Base-by-base conservation (phyloP, 2,888 invertebrate species). In the Nowickia ferox region DNA sequence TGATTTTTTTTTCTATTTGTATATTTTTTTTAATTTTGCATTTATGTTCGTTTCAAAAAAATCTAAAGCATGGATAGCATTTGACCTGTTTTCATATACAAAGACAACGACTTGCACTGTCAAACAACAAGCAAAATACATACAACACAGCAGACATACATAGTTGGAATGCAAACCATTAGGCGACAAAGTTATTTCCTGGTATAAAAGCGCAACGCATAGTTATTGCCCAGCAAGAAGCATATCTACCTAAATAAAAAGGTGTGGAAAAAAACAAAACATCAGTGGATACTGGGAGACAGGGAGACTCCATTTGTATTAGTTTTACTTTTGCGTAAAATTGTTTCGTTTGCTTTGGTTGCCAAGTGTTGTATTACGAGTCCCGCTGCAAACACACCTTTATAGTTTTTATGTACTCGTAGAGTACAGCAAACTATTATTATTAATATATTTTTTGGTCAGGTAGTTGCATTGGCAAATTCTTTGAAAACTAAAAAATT, bases 111-210 rank as follows among this genome's bases (percentile, higher is more conserved):
- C 48, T 44, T 66, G 17, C 19, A 17, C 38, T 13, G 8, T 3
- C 42, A 59, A 59, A 68, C 40, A 80, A 59, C 44, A 66, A 61
- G 10, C 51, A 38, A 22, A 75, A 59, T 13, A 48, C 57, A 55
- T 15, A 44, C n/a, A 75, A 65, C 55, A 22, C 22, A 66, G 40
- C 38, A 59, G 59, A 44, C 30, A 13, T 44, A 44, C 30, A 13
- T 44, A 65, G 42, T 44, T 57, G 68, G 46, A 78, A 72, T 79
- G 65, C 75, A 82, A 77, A 57, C 42, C 83, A 79, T 79, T 79
- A 76, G 86, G 86, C 83, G 86, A 76, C 86, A 79, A 61, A 79
- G 71, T 71, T 79, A 79, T 86, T 76, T 83, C 75, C 86, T 72
- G 75, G 40, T 65, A 61, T 61, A 59, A 75, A 76, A 40, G 71